A percentile compares a stretch with the other conserved stretches of the same genome.
Conservation (phyloP, 2,113 vertebrate species). For the Galemys pyrenaicus region DNA sequence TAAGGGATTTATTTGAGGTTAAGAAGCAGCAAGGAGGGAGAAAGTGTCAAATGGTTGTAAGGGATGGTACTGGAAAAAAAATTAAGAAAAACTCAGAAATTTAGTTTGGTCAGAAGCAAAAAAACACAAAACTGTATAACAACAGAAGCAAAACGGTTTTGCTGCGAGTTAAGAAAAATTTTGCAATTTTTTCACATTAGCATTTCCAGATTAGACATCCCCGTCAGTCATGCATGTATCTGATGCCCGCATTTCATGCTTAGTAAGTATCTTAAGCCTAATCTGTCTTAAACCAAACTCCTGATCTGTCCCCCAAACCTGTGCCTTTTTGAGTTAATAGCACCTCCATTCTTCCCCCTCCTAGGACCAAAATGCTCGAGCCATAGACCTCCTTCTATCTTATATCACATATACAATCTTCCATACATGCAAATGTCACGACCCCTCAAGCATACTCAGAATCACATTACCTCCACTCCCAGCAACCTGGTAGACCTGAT, state of each 20-base stretch:
- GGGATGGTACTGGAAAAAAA: no score
- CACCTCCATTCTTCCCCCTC: neutral
- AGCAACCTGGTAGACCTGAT: neutral
- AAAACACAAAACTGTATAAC: neutral
- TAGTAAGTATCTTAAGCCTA: constrained; percentile 36
- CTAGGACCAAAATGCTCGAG: neutral
- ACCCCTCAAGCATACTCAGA: neutral
- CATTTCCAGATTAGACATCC: neutral
- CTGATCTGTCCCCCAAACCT: neutral
- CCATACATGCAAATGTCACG: neutral
- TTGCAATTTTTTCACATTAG: neutral
- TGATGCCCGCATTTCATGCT: neutral
- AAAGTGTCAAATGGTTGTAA: no score
- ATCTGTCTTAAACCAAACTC: constrained; percentile 15
- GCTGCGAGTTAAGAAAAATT: neutral
- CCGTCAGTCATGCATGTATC: neutral
- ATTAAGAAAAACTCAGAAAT: no score
- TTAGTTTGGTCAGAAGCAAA: no score
- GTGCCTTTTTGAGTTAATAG: neutral
- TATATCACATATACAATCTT: neutral
- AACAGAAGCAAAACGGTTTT: neutral
- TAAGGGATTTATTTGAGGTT: no score
- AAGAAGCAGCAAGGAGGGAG: no score
- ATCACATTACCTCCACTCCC: neutral
- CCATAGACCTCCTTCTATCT: neutral